These are phyloP conservation scores for Erebia ligea DNA, from an alignment of 2,888 invertebrate genomes.

Conservation along the genomic window DNA sequence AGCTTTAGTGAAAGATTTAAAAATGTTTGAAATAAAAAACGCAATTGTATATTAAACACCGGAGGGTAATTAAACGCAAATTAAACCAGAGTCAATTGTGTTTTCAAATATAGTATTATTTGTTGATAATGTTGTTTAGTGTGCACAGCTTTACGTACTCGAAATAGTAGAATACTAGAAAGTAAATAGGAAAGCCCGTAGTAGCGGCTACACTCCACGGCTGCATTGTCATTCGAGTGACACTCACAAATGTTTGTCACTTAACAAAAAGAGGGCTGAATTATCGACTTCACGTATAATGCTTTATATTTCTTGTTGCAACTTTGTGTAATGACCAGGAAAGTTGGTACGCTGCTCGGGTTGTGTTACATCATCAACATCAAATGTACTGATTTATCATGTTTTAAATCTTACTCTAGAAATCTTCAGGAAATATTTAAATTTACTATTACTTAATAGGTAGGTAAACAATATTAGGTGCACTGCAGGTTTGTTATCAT, in stretches of 20 bases:
- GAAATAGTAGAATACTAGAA: conserved; percentile 36
- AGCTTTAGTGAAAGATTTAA: not conserved
- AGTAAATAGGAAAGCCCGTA: conserved; percentile 31
- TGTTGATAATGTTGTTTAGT: conserved; percentile 21
- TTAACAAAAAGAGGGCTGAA: conserved; percentile 56
- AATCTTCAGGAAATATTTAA: too few species aligned
- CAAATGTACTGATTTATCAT: too few species aligned
- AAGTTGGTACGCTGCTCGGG: not conserved
- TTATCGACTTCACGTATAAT: conserved; percentile 46
- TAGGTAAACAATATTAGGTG: too few species aligned
- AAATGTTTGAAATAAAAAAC: not conserved
- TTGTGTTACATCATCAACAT: too few species aligned
- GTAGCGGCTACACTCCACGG: conserved; percentile 50
- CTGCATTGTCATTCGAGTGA: conserved; percentile 68
- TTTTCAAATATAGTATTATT: conserved; percentile 28
- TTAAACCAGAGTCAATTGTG: conserved; percentile 30
- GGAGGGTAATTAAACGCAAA: conserved; percentile 33
- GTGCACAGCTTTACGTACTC: conserved; percentile 15
- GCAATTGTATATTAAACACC: conserved; percentile 32
- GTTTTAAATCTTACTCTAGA: too few species aligned
- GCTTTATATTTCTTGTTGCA: conserved; percentile 35
- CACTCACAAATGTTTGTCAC: conserved; percentile 73
- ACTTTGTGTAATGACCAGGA: conserved; percentile 17
- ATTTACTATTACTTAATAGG: too few species aligned
- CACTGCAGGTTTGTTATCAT: too few species aligned